Evolutionary conservation across 2,797 vertebrate species (phyloP).

Genomic region (Urophycis tenuis): DNA sequence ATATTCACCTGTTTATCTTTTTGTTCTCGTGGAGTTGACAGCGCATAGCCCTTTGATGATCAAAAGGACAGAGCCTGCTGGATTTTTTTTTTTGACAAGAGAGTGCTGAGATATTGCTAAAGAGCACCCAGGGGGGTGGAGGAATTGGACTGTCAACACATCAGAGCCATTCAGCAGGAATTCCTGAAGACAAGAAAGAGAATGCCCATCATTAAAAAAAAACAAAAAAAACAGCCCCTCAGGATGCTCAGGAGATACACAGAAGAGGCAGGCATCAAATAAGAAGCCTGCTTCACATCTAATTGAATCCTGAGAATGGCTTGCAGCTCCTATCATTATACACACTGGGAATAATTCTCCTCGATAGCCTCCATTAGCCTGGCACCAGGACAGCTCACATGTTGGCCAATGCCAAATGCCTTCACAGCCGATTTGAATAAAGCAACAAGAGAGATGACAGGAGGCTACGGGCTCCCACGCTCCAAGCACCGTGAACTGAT

Average conservation of each 20-base stretch:
- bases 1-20: slow-evolving; percentile 13
- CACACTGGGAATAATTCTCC: slow-evolving; percentile 30
- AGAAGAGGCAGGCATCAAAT: slow-evolving; percentile 30
- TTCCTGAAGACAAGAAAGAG: slow-evolving; percentile 33
- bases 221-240: slow-evolving; percentile 25
- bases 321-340: slow-evolving; percentile 43
- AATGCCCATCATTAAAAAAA: not conserved
- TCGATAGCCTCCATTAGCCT: slow-evolving; percentile 46
- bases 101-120: slow-evolving; percentile 27
- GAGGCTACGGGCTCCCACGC: not conserved
- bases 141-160: slow-evolving; percentile 43
- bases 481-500: not conserved
- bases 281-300: slow-evolving; percentile 37
- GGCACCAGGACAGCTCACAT: slow-evolving; percentile 20
- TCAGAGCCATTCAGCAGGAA: slow-evolving; percentile 44
- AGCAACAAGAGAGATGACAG: slow-evolving; percentile 11
- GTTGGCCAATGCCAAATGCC: slow-evolving; percentile 26
- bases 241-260: slow-evolving; percentile 16
- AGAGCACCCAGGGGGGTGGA: slow-evolving; percentile 30
- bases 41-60: slow-evolving; percentile 21
- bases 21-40: not conserved
- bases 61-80: slow-evolving; percentile 25
- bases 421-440: slow-evolving; percentile 14
- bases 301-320: slow-evolving; percentile 44
- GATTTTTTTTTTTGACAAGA: slow-evolving; percentile 22